Evolutionary conservation across 2,888 invertebrate species (phyloP).

Genomic region (Rhimphoctona megacephalus): DNA sequence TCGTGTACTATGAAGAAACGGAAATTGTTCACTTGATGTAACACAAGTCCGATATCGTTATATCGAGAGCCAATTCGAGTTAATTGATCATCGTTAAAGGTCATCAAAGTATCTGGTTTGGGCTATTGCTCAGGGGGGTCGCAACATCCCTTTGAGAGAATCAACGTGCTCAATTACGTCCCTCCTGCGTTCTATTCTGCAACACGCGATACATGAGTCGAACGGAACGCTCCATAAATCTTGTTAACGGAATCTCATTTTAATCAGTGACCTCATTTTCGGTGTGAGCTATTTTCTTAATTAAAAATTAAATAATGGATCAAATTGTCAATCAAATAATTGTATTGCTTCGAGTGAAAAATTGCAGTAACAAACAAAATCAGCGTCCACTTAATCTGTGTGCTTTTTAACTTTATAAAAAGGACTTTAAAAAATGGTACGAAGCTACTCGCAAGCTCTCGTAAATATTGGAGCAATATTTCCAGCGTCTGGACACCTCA

Average conservation of each 20-base stretch:
- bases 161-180: conserved; percentile 8
- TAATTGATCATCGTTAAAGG: conserved; percentile 83
- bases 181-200: conserved; percentile 9
- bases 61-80: conserved; percentile 76
- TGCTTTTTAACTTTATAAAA: not conserved
- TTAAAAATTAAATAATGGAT: not conserved
- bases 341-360: not conserved
- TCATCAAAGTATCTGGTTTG: conserved; percentile 84
- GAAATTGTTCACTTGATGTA: conserved; percentile 64
- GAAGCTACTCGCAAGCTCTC: not conserved
- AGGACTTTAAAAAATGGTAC: not conserved
- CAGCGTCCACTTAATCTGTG: not conserved
- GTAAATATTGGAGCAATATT: conserved; percentile 6
- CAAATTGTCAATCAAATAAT: not conserved
- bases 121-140: conserved; percentile 50
- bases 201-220: conserved; percentile 55
- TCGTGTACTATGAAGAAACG: conserved; percentile 32
- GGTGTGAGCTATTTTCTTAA: not conserved
- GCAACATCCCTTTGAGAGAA: conserved; percentile 50
- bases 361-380: not conserved
- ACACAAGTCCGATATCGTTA: conserved; percentile 73
- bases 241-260: conserved; percentile 44
- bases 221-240: conserved; percentile 46
- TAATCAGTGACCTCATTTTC: conserved; percentile 1
- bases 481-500: not conserved